These are phyloP conservation scores for Trematomus bernacchii DNA, from an alignment of 2,797 vertebrate genomes.

Conservation along the genomic window DNA sequence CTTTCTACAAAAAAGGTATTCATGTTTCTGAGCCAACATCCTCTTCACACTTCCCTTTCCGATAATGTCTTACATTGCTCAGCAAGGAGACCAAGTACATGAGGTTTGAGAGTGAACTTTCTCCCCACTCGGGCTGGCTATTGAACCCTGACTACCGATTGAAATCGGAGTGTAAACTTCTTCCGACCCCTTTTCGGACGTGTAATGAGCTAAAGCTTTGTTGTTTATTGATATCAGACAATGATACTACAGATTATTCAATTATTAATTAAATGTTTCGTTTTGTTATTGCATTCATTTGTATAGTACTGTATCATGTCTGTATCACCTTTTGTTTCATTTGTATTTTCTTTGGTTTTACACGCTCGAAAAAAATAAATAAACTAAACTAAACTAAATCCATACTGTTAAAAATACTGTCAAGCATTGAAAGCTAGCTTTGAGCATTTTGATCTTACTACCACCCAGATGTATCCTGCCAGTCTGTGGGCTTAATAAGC, in stretches of 20 bases:
- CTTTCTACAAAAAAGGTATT: conserved; percentile 71
- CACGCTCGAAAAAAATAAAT: too few relatives aligned
- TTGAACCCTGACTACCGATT: background rate
- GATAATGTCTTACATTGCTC: conserved; percentile 38
- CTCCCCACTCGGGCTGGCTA: background rate
- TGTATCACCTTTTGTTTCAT: too few relatives aligned
- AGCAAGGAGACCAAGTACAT: conserved; percentile 12
- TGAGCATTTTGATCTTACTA: background rate
- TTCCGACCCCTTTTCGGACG: too few relatives aligned
- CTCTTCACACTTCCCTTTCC: conserved; percentile 76
- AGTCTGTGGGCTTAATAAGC: background rate
- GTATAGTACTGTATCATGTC: too few relatives aligned
- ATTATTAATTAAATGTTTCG: too few relatives aligned
- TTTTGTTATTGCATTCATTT: too few relatives aligned
- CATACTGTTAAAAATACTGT: background rate
- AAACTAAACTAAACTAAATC: too few relatives aligned
- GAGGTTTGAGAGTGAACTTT: conserved; percentile 3
- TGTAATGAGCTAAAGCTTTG: too few relatives aligned
- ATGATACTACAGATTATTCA: too few relatives aligned
- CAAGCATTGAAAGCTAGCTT: background rate
- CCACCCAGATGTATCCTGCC: background rate
- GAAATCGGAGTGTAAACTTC: too few relatives aligned
- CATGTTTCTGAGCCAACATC: conserved; percentile 60
- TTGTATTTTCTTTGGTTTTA: too few relatives aligned
- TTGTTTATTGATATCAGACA: too few relatives aligned